Evolutionary conservation across 2,888 invertebrate genomes (phyloP).

Genomic region (Xylocampa areola): DNA sequence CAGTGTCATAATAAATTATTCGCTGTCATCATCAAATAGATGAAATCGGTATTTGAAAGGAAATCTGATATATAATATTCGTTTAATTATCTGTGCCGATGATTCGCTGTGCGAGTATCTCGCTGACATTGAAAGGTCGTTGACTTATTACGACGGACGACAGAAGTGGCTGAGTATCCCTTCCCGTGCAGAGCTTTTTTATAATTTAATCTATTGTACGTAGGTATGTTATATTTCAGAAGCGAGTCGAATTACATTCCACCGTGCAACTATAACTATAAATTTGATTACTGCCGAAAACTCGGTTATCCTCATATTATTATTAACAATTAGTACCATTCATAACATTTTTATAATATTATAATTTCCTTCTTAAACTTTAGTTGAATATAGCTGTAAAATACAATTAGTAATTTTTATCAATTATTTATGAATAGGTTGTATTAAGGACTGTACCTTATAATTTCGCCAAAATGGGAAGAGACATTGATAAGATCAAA

Average conservation of each 20-base stretch:
- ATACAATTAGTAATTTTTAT: too few relatives aligned
- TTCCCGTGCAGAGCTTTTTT: slow-evolving; percentile 70
- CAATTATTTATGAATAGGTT: too few relatives aligned
- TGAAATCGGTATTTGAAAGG: slow-evolving; percentile 65
- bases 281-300: slow-evolving; percentile 2
- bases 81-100: slow-evolving; percentile 74
- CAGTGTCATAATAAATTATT: slow-evolving; percentile 64
- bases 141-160: slow-evolving; percentile 78
- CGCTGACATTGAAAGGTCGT: slow-evolving; percentile 86
- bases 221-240: slow-evolving; percentile 41
- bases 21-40: slow-evolving; percentile 65
- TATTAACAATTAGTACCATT: too few relatives aligned
- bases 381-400: background rate
- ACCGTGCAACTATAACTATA: slow-evolving; percentile 17
- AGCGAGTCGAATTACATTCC: slow-evolving; percentile 33
- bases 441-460: slow-evolving; percentile 1
- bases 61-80: slow-evolving; percentile 69
- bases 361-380: slow-evolving; percentile 9
- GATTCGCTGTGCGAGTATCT: slow-evolving; percentile 75
- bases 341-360: slow-evolving; percentile 1
- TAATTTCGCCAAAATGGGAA: slow-evolving; percentile 58
- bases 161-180: slow-evolving; percentile 74
- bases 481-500: slow-evolving; percentile 73
- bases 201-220: slow-evolving; percentile 49
- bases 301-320: slow-evolving; percentile 19